A percentile compares a stretch with the other conserved stretches of the same genome.
Evolutionary conservation across 2,797 vertebrate species (phyloP).

Genomic region (Mallotus villosus): DNA sequence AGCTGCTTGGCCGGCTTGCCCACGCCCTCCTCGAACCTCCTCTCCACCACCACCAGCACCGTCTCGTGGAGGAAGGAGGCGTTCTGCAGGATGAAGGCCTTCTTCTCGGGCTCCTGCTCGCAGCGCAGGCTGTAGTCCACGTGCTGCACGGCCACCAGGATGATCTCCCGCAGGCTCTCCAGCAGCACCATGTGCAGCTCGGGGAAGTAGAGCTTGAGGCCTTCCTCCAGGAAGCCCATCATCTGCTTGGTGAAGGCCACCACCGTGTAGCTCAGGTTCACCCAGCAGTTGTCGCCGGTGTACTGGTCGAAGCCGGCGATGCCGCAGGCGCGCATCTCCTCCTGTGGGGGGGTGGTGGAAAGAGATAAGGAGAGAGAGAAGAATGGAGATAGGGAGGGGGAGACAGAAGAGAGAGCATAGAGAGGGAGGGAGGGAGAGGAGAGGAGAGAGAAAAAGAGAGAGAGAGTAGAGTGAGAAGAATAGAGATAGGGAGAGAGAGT

Average conservation of each 20-base stretch:
- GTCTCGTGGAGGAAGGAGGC: conserved; percentile 95
- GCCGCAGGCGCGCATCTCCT: conserved; percentile 91
- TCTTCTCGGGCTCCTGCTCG: conserved; percentile 95
- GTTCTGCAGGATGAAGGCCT: conserved; percentile 91
- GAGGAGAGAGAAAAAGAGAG: no score
- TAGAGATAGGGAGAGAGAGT: no score
- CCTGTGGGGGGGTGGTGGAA: conserved; percentile 51
- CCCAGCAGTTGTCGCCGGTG: conserved; percentile 97
- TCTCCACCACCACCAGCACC: conserved; percentile 94
- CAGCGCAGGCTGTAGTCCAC: conserved; percentile 98
- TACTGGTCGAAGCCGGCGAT: conserved; percentile 88
- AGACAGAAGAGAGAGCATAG: neutral
- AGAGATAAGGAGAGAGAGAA: neutral
- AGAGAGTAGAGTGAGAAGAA: neutral
- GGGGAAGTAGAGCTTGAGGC: conserved; percentile 93
- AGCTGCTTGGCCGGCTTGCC: conserved; percentile 98
- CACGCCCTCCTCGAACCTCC: conserved; percentile 91
- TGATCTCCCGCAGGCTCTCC: conserved; percentile 94
- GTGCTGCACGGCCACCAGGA: conserved; percentile 94
- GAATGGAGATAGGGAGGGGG: neutral
- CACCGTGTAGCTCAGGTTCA: conserved; percentile 96
- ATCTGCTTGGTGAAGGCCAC: conserved; percentile 99
- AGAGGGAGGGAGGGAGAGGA: neutral
- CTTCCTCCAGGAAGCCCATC: conserved; percentile 96
- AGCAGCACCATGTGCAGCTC: conserved; percentile 97